Conservation (phyloP, 2,888 invertebrate genomes). For the Microplitis deprimator region DNA sequence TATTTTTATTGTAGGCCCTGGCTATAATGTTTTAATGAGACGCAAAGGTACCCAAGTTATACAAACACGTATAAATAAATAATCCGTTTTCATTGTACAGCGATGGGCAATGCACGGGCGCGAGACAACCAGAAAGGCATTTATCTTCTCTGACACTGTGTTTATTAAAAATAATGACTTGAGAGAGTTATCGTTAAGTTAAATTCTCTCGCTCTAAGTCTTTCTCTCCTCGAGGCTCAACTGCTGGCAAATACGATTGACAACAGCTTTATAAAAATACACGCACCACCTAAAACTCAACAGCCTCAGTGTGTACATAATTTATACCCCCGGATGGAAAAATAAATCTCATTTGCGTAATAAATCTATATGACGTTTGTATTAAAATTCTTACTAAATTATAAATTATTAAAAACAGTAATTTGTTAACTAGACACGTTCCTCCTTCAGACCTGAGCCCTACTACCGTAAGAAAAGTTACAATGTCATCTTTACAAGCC, state of each 20-base stretch:
- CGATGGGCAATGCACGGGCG: constrained; percentile 36
- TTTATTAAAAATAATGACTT: constrained; percentile 68
- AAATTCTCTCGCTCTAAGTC: constrained; percentile 27
- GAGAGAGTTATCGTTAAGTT: constrained; percentile 52
- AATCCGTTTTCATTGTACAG: constrained; percentile 54
- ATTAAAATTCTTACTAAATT: constrained; percentile 7
- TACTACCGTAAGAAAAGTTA: constrained; percentile 3
- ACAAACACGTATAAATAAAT: constrained; percentile 56
- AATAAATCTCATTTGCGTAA: constrained; percentile 5
- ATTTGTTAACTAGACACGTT: constrained; percentile 69
- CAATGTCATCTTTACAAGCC: constrained; percentile 26
- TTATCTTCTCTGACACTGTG: constrained; percentile 61
- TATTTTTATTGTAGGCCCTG: not conserved
- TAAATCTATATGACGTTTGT: not conserved
- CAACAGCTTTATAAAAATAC: constrained; percentile 19
- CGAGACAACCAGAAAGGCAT: constrained; percentile 58
- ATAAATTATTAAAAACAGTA: constrained; percentile 64
- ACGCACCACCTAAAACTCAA: constrained; percentile 24
- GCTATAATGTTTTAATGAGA: not conserved
- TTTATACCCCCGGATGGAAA: not conserved
- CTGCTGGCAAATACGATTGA: constrained; percentile 26
- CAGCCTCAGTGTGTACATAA: constrained; percentile 3
- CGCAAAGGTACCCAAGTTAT: constrained; percentile 33
- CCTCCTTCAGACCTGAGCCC: constrained; percentile 41
- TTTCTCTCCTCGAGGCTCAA: constrained; percentile 19